Base-by-base conservation (phyloP, 2,888 invertebrate genomes). In the Pachymerium ferrugineum region DNA sequence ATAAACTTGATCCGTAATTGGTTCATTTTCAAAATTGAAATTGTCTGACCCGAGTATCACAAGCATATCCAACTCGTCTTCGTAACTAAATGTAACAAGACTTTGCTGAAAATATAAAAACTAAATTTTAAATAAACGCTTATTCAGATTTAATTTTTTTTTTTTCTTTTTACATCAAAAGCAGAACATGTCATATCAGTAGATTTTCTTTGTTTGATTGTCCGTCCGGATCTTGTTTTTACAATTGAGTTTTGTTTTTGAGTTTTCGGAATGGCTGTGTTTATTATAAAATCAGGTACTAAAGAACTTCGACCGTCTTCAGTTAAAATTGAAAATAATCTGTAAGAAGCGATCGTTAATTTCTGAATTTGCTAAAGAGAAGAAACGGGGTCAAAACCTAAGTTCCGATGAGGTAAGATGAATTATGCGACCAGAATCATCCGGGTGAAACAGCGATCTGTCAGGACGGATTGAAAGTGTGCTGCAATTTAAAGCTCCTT, bases 351-450 rank as follows among this genome's bases (percentile, higher is more conserved):
- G 12, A 68, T 6, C 22, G 28, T 14, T 3, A n/a, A n/a, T 54
- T 54, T 68, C 10, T 28, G 14, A 31, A 70, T 70, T n/a, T 22
- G 28, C 28, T 68, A 68, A 68, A 29, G 28, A 4, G 10, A 22
- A n/a, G 22, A n/a, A n/a, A n/a, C n/a, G n/a, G n/a, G 10, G 62
- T 16, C 16, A 10, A 33, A 28, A 75, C 75, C 75, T 74, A 2
- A 75, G 47, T 47, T 75, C 72, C 6, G 71, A 70, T 3, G 71
- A 42, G 28, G 74, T 70, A 30, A 33, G 25, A 68, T 74, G 74
- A 31, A 75, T 28, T 73, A 75, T 74, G 3, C 75, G 62, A 10
- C 75, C 75, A 25, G 75, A 75, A 10, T 75, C 74, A 31, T 75
- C 75, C 6, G 71, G 74, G 68, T 75, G 75, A 72, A 75, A 75